Base-by-base conservation (phyloP, 2,797 vertebrate genomes). In the Picus viridis region DNA sequence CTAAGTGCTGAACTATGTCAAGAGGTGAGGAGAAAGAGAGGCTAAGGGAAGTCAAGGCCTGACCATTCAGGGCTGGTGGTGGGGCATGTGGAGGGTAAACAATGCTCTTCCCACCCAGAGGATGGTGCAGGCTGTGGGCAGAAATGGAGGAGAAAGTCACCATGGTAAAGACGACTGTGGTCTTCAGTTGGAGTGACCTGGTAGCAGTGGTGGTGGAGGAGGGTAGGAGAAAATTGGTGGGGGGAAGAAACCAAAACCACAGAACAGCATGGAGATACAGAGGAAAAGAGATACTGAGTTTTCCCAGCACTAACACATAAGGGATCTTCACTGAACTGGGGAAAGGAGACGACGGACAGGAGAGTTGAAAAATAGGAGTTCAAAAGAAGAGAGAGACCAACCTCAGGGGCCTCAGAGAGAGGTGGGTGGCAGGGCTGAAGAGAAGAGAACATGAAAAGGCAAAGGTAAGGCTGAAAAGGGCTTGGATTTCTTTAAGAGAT, bases 211-310 rank as follows among this genome's bases (percentile, higher is more conserved):
- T 88, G 64, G 53, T 34, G 24, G 67, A 65, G 24, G 24, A 54
- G 59, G 32, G 30, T 43, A 76, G 78, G 56, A 84, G 39, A 43
- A 64, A 24, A 30, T 82, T 72, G 86, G 84, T 67, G 6, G 12
- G 7, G 10, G 29, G n/a, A 1, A 6, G 7, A 16, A 1, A 57
- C 8, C 16, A 3, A 45, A 4, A 12, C 8, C 17, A 43, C 11
- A 43, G 34, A 70, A 12, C 5, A n/a, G 7, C 24, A 13, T 67
- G n/a, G 13, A 62, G 47, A 19, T 10, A 62, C 4, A 83, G 57
- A 81, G 16, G 41, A 68, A 71, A 77, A 49, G 34, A 71, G 17
- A 16, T 64, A 41, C 20, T 43, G 36, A 24, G 8, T 77, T 64
- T 70, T 56, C 53, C 18, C 58, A 63, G 67, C 36, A n/a, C 39